Conservation (phyloP, 2,113 vertebrate species). For the Macrotis lagotis region DNA sequence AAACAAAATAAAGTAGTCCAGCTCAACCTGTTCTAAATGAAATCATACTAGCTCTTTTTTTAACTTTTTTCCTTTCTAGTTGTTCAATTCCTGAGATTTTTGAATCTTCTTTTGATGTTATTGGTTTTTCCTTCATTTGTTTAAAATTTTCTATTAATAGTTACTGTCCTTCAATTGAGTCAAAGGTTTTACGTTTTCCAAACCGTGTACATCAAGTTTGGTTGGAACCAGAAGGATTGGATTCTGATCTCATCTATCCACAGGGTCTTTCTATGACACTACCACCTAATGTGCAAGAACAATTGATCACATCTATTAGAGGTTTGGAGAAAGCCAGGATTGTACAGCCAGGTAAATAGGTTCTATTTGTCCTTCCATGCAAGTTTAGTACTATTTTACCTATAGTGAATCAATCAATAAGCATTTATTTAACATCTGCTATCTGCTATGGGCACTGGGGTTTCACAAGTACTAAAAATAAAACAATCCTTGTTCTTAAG, state of each 20-base stretch:
- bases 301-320: slow-evolving; percentile 89
- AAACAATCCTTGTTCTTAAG: not conserved
- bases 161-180: slow-evolving; percentile 97
- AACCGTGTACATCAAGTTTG: slow-evolving; percentile 93
- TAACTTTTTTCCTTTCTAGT: not conserved
- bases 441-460: not conserved
- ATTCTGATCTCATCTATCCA: slow-evolving; percentile 92
- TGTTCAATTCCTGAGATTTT: not conserved
- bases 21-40: not conserved
- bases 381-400: not conserved
- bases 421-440: not conserved
- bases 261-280: slow-evolving; percentile 96
- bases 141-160: slow-evolving; percentile 79
- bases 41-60: not conserved
- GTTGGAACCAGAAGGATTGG: slow-evolving; percentile 96
- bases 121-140: not conserved
- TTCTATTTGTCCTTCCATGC: not conserved
- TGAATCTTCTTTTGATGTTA: not conserved
- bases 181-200: slow-evolving; percentile 94
- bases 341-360: slow-evolving; percentile 88
- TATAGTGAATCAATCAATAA: not conserved
- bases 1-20: not conserved
- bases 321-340: slow-evolving; percentile 89
- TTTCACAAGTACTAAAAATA: not conserved
- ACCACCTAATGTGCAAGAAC: slow-evolving; percentile 91